Conservation (phyloP, 2,888 invertebrate species). For the Brachyopa scutellaris region DNA sequence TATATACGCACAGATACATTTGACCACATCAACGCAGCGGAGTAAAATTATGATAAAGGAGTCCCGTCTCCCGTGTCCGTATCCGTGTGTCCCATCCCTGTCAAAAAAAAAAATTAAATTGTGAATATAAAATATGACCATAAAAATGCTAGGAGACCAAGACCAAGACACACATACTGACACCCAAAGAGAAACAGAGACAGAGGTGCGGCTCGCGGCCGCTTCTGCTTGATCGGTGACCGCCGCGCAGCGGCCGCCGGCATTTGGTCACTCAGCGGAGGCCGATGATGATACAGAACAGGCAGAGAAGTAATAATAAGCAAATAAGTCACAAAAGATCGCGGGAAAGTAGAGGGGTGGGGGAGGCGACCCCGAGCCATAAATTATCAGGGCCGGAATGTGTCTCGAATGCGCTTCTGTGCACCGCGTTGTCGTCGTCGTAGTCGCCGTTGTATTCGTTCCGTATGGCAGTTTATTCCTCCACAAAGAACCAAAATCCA, state of each 20-base stretch:
- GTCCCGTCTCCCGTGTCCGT: conserved; percentile 15
- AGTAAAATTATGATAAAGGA: conserved; percentile 70
- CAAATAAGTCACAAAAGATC: conserved; percentile 72
- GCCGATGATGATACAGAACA: conserved; percentile 60
- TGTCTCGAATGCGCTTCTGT: conserved; percentile 73
- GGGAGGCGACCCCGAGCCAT: conserved; percentile 21
- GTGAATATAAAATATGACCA: conserved; percentile 72
- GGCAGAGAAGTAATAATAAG: conserved; percentile 61
- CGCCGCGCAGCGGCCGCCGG: conserved; percentile 30
- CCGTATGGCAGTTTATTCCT: conserved; percentile 65
- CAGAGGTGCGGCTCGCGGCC: conserved; percentile 37
- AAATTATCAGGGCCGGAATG: conserved; percentile 72
- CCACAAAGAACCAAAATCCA: conserved; percentile 53
- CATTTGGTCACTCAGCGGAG: conserved; percentile 63
- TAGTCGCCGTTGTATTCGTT: conserved; percentile 61
- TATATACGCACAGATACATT: conserved; percentile 21
- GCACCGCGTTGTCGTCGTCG: conserved; percentile 69
- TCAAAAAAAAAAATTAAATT: conserved; percentile 71
- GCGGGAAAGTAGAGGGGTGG: not conserved
- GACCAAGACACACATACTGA: too few species aligned
- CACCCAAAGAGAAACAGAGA: not conserved
- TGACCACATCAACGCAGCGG: conserved; percentile 50
- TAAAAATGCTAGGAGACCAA: conserved; percentile 59
- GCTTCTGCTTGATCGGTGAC: conserved; percentile 59
- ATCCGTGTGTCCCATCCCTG: conserved; percentile 14